Base-by-base conservation (phyloP, 1,140 invertebrate species). In the Trichonephila clavipes region DNA sequence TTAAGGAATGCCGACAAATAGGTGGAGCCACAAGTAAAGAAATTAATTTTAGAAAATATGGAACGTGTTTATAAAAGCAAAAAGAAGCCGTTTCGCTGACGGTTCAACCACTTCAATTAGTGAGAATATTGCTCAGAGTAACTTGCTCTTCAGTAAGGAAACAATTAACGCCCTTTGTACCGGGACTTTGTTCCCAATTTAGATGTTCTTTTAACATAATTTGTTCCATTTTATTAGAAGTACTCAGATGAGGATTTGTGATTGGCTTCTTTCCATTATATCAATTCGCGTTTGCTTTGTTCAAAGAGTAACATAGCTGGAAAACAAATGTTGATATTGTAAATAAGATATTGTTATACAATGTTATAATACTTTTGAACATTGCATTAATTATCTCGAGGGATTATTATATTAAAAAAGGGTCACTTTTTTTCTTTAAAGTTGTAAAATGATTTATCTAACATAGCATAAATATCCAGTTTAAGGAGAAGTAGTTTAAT, bases 1-100 rank as follows among this genome's bases (percentile, higher is more conserved):
- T 40, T 77, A 77, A 77, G 18, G 72, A 77, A 77, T 77, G 72
- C 72, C 72, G 72, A 40, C 72, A 77, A 34, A 40, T 40, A 77
- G 14, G 72, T 34, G 28, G 34, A 7, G 72, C 72, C 72, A 16
- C 34, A 77, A 77, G 34, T 77, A 16, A 77, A 40, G 72, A 77
- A 77, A 77, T 16, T 40, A 77, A 77, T 77, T 77, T 77, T 40
- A 28, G 18, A 4, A 40, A 77, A 77, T 77, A 18, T 77, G 12
- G 72, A 34, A 77, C 28, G 28, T 34, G 72, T 40, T 77, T 77
- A 77, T 77, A 28, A 18, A 77, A 77, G 72, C 72, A 40, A 77
- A 77, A 77, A 77, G 72, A 77, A 19, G 1, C 66, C 72, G 28
- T 77, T 77, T 77, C 72, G 18, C 16, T 18, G 28, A 18, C 3